Evolutionary conservation across 2,797 vertebrate species (phyloP).

Genomic region (Oophaga sylvatica): DNA sequence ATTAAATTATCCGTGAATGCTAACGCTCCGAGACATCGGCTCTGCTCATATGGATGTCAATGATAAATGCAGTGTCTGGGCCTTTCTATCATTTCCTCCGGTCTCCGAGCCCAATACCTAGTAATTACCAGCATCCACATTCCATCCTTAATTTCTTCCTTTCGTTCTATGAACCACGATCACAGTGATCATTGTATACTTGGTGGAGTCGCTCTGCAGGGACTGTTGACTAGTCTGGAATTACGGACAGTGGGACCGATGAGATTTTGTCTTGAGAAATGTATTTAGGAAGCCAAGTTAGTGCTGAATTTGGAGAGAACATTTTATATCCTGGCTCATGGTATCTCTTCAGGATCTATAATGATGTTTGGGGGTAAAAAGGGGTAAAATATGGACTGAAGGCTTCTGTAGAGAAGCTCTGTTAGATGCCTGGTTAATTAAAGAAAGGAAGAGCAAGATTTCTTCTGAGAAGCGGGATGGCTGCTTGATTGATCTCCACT

Average conservation of each 20-base stretch:
- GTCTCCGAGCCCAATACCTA: background rate
- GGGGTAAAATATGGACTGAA: background rate
- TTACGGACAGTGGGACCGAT: conserved; percentile 20
- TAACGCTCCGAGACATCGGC: conserved; percentile 52
- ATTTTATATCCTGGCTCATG: background rate
- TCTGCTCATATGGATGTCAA: conserved; percentile 50
- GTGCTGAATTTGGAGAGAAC: background rate
- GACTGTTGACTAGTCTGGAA: background rate
- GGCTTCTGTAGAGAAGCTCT: background rate
- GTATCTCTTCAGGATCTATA: background rate
- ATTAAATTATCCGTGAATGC: conserved; percentile 58
- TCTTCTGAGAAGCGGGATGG: background rate
- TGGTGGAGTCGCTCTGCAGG: conserved; percentile 21
- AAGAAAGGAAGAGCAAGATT: background rate
- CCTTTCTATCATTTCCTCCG: conserved; percentile 42
- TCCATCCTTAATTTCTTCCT: conserved; percentile 22
- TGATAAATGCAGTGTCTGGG: conserved; percentile 54
- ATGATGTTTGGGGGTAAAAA: conserved; percentile 12
- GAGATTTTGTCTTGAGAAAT: conserved; percentile 23
- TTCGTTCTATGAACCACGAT: conserved; percentile 33
- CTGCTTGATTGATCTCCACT: background rate
- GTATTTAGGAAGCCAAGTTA: background rate
- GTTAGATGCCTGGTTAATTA: background rate
- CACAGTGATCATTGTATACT: conserved; percentile 30
- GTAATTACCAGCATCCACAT: conserved; percentile 50